Base-by-base conservation (phyloP, 1,140 invertebrate species). In the Bombus haemorrhoidalis region DNA sequence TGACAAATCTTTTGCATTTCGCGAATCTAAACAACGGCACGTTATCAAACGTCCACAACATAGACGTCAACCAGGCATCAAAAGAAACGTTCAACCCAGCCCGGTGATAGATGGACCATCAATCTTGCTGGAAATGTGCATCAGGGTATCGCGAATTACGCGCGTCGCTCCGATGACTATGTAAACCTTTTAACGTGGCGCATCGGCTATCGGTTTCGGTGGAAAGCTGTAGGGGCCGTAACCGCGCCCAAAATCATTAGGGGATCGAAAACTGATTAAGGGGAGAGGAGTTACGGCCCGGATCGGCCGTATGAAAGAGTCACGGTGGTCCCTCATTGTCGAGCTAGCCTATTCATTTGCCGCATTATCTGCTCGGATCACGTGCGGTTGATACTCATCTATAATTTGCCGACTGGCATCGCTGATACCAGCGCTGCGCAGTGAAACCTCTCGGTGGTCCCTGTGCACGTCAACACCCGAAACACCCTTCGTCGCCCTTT, bases 201-300 rank as follows among this genome's bases (percentile, higher is more conserved):
- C 34, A 53, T 5, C 69, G 39, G 68, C 59, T 88, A 88, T 88
- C 80, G 77, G 80, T 43, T 72, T 68, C 84, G 80, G 59, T 57
- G 81, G 80, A 78, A 43, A 81, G 78, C 53, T 74, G 39, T 80
- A 47, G 68, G 81, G 80, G 75, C 87, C 88, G 86, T 87, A 90
- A 89, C 87, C 91, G 91, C 91, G 89, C 86, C 89, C 90, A 90
- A 91, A 94, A 94, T 95, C 92, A 95, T 95, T 94, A 95, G 93
- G 94, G 93, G 93, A 94, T 94, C 91, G 93, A 86, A 90, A 93
- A 93, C 94, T 95, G 94, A 95, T 95, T 94, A 95, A 92, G 91
- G 88, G 89, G 75, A 41, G 76, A 18, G 86, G 89, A 92, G 87
- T 92, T 93, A 92, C 47, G 92, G 92, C 91, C 84, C 80, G 91